Conservation (phyloP, 2,888 invertebrate genomes). For the Rugalucina vietnamica region DNA sequence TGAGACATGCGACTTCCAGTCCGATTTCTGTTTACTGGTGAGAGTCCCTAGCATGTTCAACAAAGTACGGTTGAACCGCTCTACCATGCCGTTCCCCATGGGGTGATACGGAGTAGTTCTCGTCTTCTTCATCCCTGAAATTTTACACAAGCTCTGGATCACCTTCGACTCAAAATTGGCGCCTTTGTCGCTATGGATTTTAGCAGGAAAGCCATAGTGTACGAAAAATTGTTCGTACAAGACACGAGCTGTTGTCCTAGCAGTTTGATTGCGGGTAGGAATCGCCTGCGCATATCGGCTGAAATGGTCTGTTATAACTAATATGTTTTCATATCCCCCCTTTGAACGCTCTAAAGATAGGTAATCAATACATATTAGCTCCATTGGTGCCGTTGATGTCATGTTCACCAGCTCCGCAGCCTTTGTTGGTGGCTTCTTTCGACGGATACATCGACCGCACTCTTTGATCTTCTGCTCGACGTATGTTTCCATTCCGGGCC, state of each 20-base stretch:
- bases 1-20: slow-evolving; percentile 34
- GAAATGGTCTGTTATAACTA: slow-evolving; percentile 32
- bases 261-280: slow-evolving; percentile 29
- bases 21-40: slow-evolving; percentile 10
- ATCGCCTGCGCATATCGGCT: slow-evolving; percentile 29
- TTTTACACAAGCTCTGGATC: slow-evolving; percentile 22
- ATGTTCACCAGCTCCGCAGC: background rate
- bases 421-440: background rate
- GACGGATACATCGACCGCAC: background rate
- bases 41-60: slow-evolving; percentile 29
- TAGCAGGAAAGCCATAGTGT: slow-evolving; percentile 36
- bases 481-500: background rate
- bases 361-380: slow-evolving; percentile 14
- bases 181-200: slow-evolving; percentile 46
- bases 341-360: slow-evolving; percentile 29
- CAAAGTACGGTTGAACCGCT: slow-evolving; percentile 43
- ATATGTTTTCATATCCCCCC: slow-evolving; percentile 31
- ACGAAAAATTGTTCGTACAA: slow-evolving; percentile 24
- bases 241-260: slow-evolving; percentile 26
- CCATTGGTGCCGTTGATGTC: background rate
- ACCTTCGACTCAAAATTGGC: slow-evolving; percentile 31
- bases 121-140: slow-evolving; percentile 33
- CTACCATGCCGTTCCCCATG: slow-evolving; percentile 48
- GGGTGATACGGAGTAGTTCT: slow-evolving; percentile 52
- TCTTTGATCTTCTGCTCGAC: background rate